Evolutionary conservation across 2,113 vertebrate genomes (phyloP).

Genomic region (Pithys albifrons): DNA sequence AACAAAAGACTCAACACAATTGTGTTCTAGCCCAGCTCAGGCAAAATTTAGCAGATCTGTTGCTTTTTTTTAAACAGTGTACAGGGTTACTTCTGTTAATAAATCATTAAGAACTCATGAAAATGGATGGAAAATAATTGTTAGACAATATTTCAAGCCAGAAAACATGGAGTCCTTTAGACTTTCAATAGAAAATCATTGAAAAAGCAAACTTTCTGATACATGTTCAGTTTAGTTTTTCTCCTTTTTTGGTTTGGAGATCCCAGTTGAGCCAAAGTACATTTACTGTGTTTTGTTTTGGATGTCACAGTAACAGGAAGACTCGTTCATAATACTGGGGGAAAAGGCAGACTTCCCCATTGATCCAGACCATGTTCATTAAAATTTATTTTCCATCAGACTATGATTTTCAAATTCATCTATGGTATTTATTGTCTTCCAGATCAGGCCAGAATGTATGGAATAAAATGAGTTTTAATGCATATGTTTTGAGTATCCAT

Average conservation of each 20-base stretch:
- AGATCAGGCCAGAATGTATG: not conserved
- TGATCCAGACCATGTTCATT: not conserved
- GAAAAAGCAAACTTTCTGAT: not conserved
- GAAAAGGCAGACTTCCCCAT: not conserved
- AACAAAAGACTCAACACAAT: not conserved
- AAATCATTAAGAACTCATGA: not conserved
- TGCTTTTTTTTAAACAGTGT: not conserved
- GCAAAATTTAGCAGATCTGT: not conserved
- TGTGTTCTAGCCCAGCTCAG: not conserved
- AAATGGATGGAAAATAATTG: not conserved
- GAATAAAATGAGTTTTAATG: not conserved
- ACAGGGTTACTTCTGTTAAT: not conserved
- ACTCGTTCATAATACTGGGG: not conserved
- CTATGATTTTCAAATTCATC: not conserved
- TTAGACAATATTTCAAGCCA: not conserved
- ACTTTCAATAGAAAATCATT: not conserved
- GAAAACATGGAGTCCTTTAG: not conserved
- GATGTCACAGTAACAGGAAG: not conserved
- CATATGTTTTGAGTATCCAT: not conserved
- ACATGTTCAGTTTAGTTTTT: not conserved
- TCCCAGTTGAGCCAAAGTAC: not conserved
- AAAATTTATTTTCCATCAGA: not conserved
- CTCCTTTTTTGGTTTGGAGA: not conserved
- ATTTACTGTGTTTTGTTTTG: not conserved
- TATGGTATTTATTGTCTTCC: not conserved